phyloP scores from a whole-genome alignment of 2,113 vertebrate species.

The Passer domesticus region DNA sequence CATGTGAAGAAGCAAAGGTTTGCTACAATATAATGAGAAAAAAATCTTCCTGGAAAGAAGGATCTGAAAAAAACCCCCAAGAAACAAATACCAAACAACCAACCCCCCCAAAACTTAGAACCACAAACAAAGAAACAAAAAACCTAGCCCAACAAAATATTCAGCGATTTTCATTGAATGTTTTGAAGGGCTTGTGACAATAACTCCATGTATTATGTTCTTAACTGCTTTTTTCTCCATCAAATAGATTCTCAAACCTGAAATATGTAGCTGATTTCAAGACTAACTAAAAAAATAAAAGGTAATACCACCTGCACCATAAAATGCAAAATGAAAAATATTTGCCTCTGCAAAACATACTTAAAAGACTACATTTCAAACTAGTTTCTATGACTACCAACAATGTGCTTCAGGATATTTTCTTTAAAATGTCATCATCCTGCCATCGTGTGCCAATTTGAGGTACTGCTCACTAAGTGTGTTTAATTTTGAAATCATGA shows the following conservation, averaged over 20 bases:
- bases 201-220: neutral
- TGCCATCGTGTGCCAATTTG: constrained; percentile 51
- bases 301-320: neutral
- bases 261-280: neutral
- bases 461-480: constrained; percentile 7
- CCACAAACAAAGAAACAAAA: neutral
- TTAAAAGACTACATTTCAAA: neutral
- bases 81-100: neutral
- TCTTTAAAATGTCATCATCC: constrained; percentile 16
- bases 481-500: neutral
- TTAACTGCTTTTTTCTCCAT: neutral
- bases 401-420: neutral
- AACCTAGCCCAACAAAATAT: neutral
- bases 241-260: neutral
- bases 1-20: neutral
- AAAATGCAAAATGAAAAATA: neutral
- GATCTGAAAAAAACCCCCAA: fast-evolving
- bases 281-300: neutral
- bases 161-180: neutral
- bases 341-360: neutral
- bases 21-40: neutral
- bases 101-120: neutral
- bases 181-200: neutral
- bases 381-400: constrained; percentile 22
- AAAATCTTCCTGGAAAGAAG: neutral